Percentiles rank a stretch among this genome's conserved stretches.
phyloP scores from a whole-genome alignment of 2,888 invertebrate genomes.

The Lasioglossum zephyrum region DNA sequence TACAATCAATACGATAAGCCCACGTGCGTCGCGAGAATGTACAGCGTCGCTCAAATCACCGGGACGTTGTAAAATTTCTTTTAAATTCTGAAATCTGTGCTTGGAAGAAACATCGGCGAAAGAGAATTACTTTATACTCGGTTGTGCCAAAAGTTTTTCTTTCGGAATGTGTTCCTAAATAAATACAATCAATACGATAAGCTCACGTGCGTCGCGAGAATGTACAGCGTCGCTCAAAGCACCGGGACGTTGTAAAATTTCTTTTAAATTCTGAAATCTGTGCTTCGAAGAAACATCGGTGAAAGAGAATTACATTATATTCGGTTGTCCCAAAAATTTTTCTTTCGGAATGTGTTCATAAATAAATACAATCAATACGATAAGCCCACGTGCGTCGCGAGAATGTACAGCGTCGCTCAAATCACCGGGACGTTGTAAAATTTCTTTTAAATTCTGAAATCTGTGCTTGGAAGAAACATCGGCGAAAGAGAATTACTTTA shows the following conservation, averaged over 20 bases:
- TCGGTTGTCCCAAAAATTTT: too few relatives aligned
- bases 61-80: background rate
- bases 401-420: constrained; percentile 5
- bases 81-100: background rate
- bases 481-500: too few relatives aligned
- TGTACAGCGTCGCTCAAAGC: constrained; percentile 4
- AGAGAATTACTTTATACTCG: too few relatives aligned
- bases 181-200: constrained; percentile 31
- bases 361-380: too few relatives aligned
- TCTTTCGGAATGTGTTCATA: too few relatives aligned
- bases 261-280: background rate
- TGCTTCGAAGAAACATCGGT: too few relatives aligned
- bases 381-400: constrained; percentile 44
- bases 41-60: background rate
- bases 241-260: background rate
- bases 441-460: background rate
- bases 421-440: background rate
- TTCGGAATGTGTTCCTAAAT: too few relatives aligned
- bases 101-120: too few relatives aligned
- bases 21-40: constrained; percentile 23
- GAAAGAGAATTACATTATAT: too few relatives aligned
- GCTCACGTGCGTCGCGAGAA: constrained; percentile 46
- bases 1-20: constrained; percentile 51
- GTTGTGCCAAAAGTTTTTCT: too few relatives aligned
- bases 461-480: too few relatives aligned